Evolutionary conservation across 2,888 invertebrate species (phyloP).

Genomic region (Holacanthella duospinosa): DNA sequence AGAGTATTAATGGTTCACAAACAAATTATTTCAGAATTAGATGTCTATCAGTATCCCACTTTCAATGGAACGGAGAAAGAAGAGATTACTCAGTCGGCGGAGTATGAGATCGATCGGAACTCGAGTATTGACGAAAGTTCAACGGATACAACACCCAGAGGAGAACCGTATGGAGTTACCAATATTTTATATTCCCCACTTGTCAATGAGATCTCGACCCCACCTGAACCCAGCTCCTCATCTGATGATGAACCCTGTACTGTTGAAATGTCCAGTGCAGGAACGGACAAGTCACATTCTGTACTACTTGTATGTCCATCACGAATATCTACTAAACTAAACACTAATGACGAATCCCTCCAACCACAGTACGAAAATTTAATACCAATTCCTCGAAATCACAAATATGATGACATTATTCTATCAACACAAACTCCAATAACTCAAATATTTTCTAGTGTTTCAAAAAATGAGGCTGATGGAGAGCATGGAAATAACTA

Average conservation of each 20-base stretch:
- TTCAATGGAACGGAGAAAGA: not conserved
- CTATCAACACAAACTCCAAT: no score
- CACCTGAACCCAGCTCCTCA: not conserved
- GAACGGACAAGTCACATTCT: no score
- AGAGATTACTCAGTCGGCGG: slow-evolving; percentile 1
- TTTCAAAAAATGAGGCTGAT: no score
- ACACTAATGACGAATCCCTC: no score
- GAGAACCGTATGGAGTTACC: slow-evolving; percentile 22
- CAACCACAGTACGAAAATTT: no score
- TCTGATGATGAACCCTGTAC: not conserved
- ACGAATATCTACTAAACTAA: no score
- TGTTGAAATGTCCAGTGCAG: no score
- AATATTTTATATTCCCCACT: slow-evolving; percentile 36
- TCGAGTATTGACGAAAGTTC: slow-evolving; percentile 37
- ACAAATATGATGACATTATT: no score
- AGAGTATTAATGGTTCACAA: not conserved
- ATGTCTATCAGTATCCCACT: not conserved
- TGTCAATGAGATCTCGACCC: slow-evolving; percentile 27
- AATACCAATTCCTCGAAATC: no score
- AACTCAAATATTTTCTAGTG: no score
- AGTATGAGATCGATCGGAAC: slow-evolving; percentile 35
- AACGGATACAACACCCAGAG: slow-evolving; percentile 34
- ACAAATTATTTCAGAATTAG: not conserved
- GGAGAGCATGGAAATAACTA: no score
- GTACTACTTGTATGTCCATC: no score